Evolutionary conservation across 2,113 vertebrate species (phyloP).

Genomic region (Piprites chloris): DNA sequence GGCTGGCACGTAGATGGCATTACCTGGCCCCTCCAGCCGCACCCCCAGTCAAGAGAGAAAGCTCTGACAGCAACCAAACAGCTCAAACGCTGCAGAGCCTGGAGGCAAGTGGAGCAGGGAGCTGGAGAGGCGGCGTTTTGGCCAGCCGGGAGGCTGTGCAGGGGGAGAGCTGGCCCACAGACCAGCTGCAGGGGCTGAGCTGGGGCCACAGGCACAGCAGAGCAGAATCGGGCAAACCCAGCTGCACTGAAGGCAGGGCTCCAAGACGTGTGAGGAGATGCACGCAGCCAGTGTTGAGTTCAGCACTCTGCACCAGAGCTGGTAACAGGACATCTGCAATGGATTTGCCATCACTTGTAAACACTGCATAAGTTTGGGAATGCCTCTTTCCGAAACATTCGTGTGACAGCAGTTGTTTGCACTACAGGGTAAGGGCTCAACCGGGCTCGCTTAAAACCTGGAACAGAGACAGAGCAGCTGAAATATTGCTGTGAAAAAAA

Average conservation of each 20-base stretch:
- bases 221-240: neutral
- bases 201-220: fast-evolving
- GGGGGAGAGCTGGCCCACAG: too few relatives aligned
- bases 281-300: fast-evolving
- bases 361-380: fast-evolving
- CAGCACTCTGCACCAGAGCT: neutral
- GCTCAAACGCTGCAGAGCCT: neutral
- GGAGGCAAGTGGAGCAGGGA: neutral
- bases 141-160: neutral
- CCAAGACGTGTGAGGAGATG: fast-evolving
- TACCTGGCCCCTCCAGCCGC: neutral
- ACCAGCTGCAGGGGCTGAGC: neutral
- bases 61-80: neutral
- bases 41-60: fast-evolving
- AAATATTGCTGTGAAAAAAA: neutral
- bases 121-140: fast-evolving
- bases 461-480: neutral
- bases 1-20: neutral
- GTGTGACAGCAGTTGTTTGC: neutral
- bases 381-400: neutral
- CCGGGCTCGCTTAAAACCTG: neutral
- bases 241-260: neutral
- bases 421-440: neutral
- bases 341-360: neutral
- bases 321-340: neutral